phyloP scores from a whole-genome alignment of 2,797 vertebrate genomes.

The Taeniopygia guttata region DNA sequence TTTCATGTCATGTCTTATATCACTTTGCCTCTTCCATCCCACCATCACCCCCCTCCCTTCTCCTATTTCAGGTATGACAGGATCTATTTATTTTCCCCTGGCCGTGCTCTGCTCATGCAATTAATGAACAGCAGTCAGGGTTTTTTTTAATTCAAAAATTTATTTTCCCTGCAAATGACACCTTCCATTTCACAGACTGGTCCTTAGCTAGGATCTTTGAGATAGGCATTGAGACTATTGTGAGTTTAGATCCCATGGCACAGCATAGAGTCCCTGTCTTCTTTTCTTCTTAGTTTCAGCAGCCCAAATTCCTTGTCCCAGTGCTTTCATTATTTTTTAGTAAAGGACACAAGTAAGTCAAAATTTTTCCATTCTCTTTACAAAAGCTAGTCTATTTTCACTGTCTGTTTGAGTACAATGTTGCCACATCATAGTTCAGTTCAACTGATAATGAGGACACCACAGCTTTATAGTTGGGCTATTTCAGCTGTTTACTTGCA shows the following conservation, averaged over 20 bases:
- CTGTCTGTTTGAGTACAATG: neutral
- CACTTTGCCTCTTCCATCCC: neutral
- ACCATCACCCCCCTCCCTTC: neutral
- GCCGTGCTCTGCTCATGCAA: neutral
- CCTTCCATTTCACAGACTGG: neutral
- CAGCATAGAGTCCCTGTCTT: neutral
- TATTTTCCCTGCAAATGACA: neutral
- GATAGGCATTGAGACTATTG: neutral
- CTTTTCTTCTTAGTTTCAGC: neutral
- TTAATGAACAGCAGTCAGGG: neutral
- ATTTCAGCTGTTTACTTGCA: neutral
- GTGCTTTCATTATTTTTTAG: neutral
- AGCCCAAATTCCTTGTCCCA: neutral
- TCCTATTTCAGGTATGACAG: neutral
- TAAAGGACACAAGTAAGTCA: neutral
- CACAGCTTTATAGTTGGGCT: neutral
- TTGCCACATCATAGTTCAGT: neutral
- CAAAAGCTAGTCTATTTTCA: neutral
- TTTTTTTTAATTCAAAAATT: rapidly evolving
- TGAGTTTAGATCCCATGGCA: neutral
- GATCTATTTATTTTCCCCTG: neutral
- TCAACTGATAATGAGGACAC: neutral
- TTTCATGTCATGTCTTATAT: neutral
- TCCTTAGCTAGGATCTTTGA: neutral
- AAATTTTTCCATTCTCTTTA: neutral